These are phyloP conservation scores for Crenichthys baileyi DNA, from an alignment of 2,797 vertebrate genomes.

Conservation along the genomic window DNA sequence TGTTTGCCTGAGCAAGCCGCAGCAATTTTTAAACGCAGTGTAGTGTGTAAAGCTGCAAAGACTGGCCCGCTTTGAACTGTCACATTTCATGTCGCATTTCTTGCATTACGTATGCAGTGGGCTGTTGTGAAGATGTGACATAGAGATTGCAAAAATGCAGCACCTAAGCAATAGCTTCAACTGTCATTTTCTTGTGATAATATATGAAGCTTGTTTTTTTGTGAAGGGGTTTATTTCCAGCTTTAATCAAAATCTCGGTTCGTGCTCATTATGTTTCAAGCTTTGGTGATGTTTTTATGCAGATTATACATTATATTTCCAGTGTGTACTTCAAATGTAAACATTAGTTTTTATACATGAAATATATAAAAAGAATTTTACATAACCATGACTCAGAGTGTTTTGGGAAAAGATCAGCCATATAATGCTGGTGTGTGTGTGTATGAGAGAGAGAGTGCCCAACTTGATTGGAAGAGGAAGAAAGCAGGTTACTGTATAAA, in stretches of 20 bases:
- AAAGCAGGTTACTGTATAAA: not conserved
- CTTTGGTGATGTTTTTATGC: not conserved
- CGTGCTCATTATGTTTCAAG: not conserved
- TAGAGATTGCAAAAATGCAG: slow-evolving; percentile 19
- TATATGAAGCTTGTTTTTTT: slow-evolving; percentile 22
- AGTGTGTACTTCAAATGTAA: not conserved
- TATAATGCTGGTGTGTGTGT: not conserved
- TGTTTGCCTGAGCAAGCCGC: not conserved
- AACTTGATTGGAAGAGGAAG: not conserved
- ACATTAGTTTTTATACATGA: slow-evolving; percentile 29
- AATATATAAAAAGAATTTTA: slow-evolving; percentile 26
- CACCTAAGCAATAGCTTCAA: slow-evolving; percentile 30
- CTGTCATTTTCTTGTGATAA: slow-evolving; percentile 22
- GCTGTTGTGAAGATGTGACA: slow-evolving; percentile 5
- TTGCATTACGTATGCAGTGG: slow-evolving; percentile 6
- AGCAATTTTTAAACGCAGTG: slow-evolving; percentile 4
- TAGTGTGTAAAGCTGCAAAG: slow-evolving; percentile 23
- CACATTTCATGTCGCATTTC: not conserved
- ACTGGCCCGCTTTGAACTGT: slow-evolving; percentile 31
- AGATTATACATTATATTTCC: slow-evolving; percentile 1
- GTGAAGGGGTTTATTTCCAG: not conserved
- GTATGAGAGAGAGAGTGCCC: not conserved
- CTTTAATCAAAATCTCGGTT: slow-evolving; percentile 10
- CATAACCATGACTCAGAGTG: slow-evolving; percentile 13
- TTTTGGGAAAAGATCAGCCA: not conserved